Evolutionary conservation across 2,113 vertebrate species (phyloP), one percentile per base, ranked within the genome.

Genomic region (Neodon shergylaensis): DNA sequence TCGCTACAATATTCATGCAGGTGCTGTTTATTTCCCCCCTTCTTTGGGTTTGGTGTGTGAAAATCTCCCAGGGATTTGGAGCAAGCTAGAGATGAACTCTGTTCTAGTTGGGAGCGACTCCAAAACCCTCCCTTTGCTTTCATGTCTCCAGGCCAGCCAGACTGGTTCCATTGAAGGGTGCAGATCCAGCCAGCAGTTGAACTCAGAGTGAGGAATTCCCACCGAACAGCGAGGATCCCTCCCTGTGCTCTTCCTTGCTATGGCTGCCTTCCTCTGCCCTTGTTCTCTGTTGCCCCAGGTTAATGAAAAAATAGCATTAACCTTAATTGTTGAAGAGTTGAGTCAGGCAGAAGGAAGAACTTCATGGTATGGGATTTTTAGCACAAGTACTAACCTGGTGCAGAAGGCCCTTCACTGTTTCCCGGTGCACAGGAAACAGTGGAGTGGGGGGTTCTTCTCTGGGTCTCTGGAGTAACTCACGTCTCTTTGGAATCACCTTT

Each of bases 321-420:
- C 36, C 66, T 68, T 95, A 44, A 44, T 94, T 61, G 63, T 49
- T 77, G 89, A 61, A 76, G 89, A 66, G 79, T 28, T 76, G 70
- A 86, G 92, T 93, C 84, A 70, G 91, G 66, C 1, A 66, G 42
- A 76, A 96, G 65, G 78, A 96, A 90, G 97, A 84, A 94, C 93
- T 95, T 94, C 42, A 61, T 33, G n/a, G 49, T 21, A 1, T 54
- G 68, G 83, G 73, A 19, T 86, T 89, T 86, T 39, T 73, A 49
- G 16, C 14, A 13, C 19, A 65, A 42, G 12, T 47, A 49, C 54
- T 66, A 4, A 3, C 84, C 7, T 77, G 36, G 44, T 70, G 8
- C 28, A 77, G 86, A 42, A 77, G 82, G 42, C 44, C 31, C 7
- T 92, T 81, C 21, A 17, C 7, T 58, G 16, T 9, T 19, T 58